Percentiles rank a stretch among this genome's conserved stretches.
Evolutionary conservation across 1,140 invertebrate genomes (phyloP).

Genomic region (Trichonephila inaurata): DNA sequence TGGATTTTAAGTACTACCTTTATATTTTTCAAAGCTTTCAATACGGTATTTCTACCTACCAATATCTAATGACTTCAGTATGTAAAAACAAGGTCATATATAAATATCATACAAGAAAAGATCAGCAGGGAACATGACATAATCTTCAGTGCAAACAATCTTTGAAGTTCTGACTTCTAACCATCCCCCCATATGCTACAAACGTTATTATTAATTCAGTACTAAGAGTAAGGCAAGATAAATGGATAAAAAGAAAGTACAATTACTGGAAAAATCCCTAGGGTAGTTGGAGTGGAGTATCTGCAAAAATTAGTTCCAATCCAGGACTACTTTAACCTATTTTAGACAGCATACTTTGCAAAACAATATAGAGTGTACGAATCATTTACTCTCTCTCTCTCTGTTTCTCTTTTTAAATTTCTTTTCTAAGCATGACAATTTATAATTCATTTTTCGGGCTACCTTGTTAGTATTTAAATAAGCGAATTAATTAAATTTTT

Average conservation of each 20-base stretch:
- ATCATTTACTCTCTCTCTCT: not conserved
- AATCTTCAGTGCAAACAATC: conserved; percentile 64
- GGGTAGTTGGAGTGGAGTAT: conserved; percentile 1
- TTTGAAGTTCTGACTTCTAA: conserved; percentile 34
- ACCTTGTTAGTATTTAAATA: too few species aligned
- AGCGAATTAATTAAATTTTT: not conserved
- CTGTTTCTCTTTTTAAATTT: not conserved
- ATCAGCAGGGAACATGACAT: not conserved
- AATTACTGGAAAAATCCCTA: conserved; percentile 57
- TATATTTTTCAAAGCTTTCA: too few species aligned
- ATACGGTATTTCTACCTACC: too few species aligned
- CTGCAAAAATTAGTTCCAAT: conserved; percentile 55
- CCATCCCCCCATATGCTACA: conserved; percentile 46
- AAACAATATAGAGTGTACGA: not conserved
- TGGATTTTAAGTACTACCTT: too few species aligned
- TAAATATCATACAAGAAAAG: too few species aligned
- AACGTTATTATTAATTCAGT: conserved; percentile 70
- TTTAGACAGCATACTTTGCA: not conserved
- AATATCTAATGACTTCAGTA: too few species aligned
- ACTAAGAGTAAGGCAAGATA: conserved; percentile 51
- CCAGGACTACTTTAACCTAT: not conserved
- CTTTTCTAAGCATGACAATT: not conserved
- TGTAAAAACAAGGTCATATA: too few species aligned
- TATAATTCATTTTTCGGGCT: not conserved
- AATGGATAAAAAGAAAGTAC: conserved; percentile 58